Base-by-base conservation (phyloP, 2,888 invertebrate genomes). In the Dioctria linearis region DNA sequence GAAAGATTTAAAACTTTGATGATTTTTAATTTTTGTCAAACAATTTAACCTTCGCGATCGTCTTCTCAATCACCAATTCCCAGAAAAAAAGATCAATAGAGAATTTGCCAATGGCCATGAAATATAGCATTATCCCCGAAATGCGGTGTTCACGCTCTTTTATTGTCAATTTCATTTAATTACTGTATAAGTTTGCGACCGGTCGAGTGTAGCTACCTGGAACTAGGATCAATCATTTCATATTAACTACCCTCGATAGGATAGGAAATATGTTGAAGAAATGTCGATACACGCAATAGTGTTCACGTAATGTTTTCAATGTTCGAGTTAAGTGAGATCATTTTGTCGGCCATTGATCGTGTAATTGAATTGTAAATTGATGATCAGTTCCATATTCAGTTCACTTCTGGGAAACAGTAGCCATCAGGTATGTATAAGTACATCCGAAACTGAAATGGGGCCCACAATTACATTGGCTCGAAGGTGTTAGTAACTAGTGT, bases 281-380 rank as follows among this genome's bases (percentile, higher is more conserved):
- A 51, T 69, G 46, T 69, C 43, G 69, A 39, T 51, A 49, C 39
- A 49, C 69, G 69, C 51, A 69, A 49, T 69, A 11, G 51, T 51
- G 51, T 69, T 51, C 49, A 37, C 51, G 25, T 25, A 69, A 69
- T 37, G 49, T 69, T 66, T 69, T 69, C 69, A 69, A 69, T 69
- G 46, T 69, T 69, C 69, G 51, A 69, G 49, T 69, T 69, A 69
- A 69, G 69, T 69, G 69, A 25, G 69, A 69, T 69, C 69, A 76
- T 63, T 76, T 76, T 76, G 63, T 76, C 76, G 61, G 63, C 46
- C 76, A 76, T 76, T 76, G 76, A 76, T 76, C 76, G 46, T 76
- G 59, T 76, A 76, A 76, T 76, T 76, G 76, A 76, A 76, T 76
- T 63, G 76, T 76, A 76, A 63, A 63, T 76, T 76, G 76, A 63